Base-by-base conservation (phyloP, 1,140 invertebrate species). In the Thaumatotibia leucotreta region DNA sequence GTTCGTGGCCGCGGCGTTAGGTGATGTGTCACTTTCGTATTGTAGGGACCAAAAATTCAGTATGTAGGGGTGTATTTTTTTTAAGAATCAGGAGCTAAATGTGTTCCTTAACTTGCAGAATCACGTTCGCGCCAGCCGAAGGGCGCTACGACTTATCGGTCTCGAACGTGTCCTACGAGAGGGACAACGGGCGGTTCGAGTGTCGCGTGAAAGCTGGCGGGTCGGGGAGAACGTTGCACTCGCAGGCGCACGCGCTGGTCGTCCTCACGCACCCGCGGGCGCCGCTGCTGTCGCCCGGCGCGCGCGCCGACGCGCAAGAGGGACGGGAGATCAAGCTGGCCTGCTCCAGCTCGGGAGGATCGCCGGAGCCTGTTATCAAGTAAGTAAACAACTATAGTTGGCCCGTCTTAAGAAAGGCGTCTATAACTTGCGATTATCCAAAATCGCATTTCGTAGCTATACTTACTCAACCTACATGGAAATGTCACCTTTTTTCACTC, bases 141-240 rank as follows among this genome's bases (percentile, higher is more conserved):
- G 97, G 97, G 11, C 94, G 95, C 29, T 98, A 97, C 90, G 97
- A 98, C 90, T 92, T 98, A 73, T 92, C 95, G 78, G 97, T 98
- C 71, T 93, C 94, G 17, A 97, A 97, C 81, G 95, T 96, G 0
- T 96, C 95, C 20, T 98, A 98, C 89, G 96, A 96, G 76, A 92
- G 96, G 0, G 97, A 98, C 90, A 97, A 98, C 81, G 97, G 97
- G 4, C 94, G 95, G 69, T 98, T 98, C 91, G 97, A 97, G 91
- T 98, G 97, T 82, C 94, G 96, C 20, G 93, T 98, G 49, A 98
- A 97, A 85, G 95, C 95, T 23, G 94, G 93, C 24, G 96, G 96
- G 9, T 96, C 95, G 8, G 97, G 97, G 0, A 92, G 93, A 6
- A 96, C 96, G 79, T 91, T 97, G 20, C 96, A 97, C 89, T 94